These are phyloP conservation scores for Enteromius treurensis DNA, from an alignment of 2,797 vertebrate species.

Conservation along the genomic window DNA sequence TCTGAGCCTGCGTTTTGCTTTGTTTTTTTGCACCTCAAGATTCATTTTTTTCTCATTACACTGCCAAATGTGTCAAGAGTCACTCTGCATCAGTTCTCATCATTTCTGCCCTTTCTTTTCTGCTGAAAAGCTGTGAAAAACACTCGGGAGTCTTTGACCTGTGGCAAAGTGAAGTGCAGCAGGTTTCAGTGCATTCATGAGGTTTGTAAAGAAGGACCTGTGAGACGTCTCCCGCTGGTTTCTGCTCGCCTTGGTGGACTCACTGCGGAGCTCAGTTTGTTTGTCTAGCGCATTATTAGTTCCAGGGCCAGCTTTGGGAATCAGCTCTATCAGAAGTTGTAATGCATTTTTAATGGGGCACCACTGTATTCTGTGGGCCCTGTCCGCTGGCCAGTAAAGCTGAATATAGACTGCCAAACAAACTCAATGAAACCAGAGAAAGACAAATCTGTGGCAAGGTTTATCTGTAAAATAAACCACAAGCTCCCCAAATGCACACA, in stretches of 20 bases:
- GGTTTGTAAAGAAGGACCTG: slow-evolving; percentile 18
- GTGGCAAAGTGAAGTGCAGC: slow-evolving; percentile 14
- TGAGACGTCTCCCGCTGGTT: slow-evolving; percentile 23
- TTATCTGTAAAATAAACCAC: background rate
- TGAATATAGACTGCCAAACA: slow-evolving; percentile 25
- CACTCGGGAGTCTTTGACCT: slow-evolving; percentile 29
- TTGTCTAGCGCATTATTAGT: slow-evolving; percentile 15
- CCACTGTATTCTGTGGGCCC: slow-evolving; percentile 3
- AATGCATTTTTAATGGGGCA: slow-evolving; percentile 35
- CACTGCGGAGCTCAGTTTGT: slow-evolving; percentile 30
- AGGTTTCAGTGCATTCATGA: slow-evolving; percentile 28
- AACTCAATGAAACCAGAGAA: slow-evolving; percentile 4
- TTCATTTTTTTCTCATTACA: background rate
- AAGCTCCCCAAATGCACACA: background rate
- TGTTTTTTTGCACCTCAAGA: background rate
- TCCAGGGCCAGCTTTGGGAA: slow-evolving; percentile 11
- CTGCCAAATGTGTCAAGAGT: slow-evolving; percentile 19
- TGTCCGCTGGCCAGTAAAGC: slow-evolving; percentile 4
- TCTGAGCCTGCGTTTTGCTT: background rate
- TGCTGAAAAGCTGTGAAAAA: slow-evolving; percentile 1
- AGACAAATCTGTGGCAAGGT: background rate
- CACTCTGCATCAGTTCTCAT: slow-evolving; percentile 26
- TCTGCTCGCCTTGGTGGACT: background rate
- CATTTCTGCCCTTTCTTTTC: background rate
- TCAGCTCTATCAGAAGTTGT: slow-evolving; percentile 4